Conservation (phyloP, 2,797 vertebrate species). For the Dromococcyx pavoninus region DNA sequence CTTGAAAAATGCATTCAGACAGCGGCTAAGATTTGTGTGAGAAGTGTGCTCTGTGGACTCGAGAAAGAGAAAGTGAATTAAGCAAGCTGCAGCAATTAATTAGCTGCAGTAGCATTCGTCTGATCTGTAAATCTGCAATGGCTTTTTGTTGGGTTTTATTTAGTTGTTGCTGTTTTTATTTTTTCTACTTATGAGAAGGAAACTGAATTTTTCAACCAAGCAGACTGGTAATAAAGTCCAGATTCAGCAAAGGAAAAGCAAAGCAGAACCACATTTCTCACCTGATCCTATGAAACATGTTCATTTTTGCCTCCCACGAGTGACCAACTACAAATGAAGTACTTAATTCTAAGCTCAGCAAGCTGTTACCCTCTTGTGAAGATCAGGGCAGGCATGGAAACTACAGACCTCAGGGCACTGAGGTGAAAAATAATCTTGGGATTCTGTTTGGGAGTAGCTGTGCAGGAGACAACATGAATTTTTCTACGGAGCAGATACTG, state of each 20-base stretch:
- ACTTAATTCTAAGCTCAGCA: neutral
- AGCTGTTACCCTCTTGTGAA: neutral
- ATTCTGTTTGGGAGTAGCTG: neutral
- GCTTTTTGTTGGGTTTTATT: neutral
- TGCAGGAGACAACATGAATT: accelerated
- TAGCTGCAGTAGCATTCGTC: neutral
- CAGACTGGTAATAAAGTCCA: neutral
- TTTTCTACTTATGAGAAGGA: neutral
- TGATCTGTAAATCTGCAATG: neutral
- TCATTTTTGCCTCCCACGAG: neutral
- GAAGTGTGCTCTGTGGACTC: neutral
- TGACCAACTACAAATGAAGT: neutral
- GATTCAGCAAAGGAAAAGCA: neutral
- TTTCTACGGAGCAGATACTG: neutral
- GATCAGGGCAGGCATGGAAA: neutral
- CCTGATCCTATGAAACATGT: neutral
- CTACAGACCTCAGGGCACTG: neutral
- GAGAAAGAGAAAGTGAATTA: neutral
- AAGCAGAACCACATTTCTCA: neutral
- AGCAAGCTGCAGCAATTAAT: neutral
- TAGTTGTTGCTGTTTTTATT: neutral
- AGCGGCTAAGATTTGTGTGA: neutral
- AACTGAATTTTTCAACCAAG: neutral
- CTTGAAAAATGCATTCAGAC: neutral
- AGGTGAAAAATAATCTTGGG: neutral